These are phyloP conservation scores for Cataglyphis cursor DNA, from an alignment of 2,888 invertebrate species.

Conservation along the genomic window DNA sequence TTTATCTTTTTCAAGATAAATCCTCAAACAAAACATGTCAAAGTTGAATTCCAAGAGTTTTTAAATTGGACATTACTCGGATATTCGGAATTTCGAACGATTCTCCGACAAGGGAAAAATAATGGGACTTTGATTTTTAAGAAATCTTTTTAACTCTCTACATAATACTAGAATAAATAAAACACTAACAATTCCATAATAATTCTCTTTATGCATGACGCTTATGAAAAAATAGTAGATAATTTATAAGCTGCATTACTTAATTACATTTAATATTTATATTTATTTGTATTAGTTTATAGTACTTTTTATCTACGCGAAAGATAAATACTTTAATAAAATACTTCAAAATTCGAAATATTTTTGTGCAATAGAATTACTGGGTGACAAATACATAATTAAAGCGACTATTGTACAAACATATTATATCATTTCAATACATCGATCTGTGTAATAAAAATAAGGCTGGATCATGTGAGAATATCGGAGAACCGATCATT, in stretches of 20 bases:
- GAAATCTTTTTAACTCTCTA: neutral
- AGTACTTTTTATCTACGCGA: neutral
- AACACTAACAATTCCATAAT: too few relatives aligned
- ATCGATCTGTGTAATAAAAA: constrained; percentile 16
- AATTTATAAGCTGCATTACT: neutral
- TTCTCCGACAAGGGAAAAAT: neutral
- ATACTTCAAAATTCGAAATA: neutral
- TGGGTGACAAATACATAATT: neutral
- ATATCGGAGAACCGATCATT: neutral
- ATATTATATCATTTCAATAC: neutral
- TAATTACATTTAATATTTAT: neutral
- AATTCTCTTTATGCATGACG: neutral
- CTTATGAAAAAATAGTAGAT: neutral
- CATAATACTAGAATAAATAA: too few relatives aligned
- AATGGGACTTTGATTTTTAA: neutral
- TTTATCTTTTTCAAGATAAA: neutral
- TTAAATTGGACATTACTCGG: neutral
- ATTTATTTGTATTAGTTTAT: constrained; percentile 2
- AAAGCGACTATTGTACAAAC: neutral
- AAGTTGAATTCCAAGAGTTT: neutral
- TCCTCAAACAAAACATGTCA: neutral
- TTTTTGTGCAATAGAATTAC: neutral
- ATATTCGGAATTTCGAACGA: neutral
- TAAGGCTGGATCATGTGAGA: constrained; percentile 18
- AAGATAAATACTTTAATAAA: neutral